A percentile compares a stretch with the other conserved stretches of the same genome.
phyloP scores from a whole-genome alignment of 2,888 invertebrate genomes.

The Geotrupes spiniger region DNA sequence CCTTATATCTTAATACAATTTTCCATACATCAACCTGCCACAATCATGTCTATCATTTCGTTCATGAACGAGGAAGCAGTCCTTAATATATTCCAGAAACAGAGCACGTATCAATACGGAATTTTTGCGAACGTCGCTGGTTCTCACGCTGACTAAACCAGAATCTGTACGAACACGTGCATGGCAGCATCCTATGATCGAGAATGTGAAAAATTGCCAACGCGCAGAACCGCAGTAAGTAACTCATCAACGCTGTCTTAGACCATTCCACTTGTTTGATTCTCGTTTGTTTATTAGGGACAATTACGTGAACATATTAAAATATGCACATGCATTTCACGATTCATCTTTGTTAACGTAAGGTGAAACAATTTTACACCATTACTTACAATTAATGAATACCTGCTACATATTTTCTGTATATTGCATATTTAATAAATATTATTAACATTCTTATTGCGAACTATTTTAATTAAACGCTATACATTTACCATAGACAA shows the following conservation, averaged over 20 bases:
- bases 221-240: slow-evolving; percentile 25
- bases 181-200: slow-evolving; percentile 38
- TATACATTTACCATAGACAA: too few species aligned
- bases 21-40: slow-evolving; percentile 7
- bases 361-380: too few species aligned
- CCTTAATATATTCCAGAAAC: slow-evolving; percentile 28
- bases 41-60: slow-evolving; percentile 8
- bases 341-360: too few species aligned
- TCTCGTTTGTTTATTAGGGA: neutral
- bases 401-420: too few species aligned
- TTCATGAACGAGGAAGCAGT: slow-evolving; percentile 15
- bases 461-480: too few species aligned
- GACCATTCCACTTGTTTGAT: neutral
- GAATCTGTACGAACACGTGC: slow-evolving; percentile 35
- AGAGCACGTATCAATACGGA: slow-evolving; percentile 35
- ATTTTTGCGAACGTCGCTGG: slow-evolving; percentile 31
- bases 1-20: slow-evolving; percentile 6
- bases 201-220: slow-evolving; percentile 37
- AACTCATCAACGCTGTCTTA: slow-evolving; percentile 29
- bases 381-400: too few species aligned
- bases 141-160: slow-evolving; percentile 38
- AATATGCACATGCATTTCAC: too few species aligned
- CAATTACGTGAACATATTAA: neutral
- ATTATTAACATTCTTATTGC: too few species aligned
- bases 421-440: too few species aligned